A percentile compares a stretch with the other conserved stretches of the same genome.
These are phyloP conservation scores for Hydropsyche betteni DNA, from an alignment of 2,888 invertebrate genomes.

Conservation along the genomic window DNA sequence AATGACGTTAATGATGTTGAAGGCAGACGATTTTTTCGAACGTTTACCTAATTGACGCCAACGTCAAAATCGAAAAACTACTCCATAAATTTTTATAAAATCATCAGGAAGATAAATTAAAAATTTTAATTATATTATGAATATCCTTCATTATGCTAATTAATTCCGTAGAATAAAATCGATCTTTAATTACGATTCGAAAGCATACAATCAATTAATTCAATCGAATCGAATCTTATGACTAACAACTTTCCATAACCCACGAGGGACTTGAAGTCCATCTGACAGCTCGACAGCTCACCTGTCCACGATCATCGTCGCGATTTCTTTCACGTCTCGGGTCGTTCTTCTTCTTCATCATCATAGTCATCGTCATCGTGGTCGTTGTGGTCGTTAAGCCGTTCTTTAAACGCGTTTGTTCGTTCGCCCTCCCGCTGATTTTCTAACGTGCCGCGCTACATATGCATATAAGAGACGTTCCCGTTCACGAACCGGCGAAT, in stretches of 20 bases:
- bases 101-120: no score
- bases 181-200: no score
- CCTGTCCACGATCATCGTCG: constrained; percentile 28
- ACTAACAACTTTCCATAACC: neutral
- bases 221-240: no score
- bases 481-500: constrained; percentile 22
- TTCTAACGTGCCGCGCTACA: constrained; percentile 6
- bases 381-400: neutral
- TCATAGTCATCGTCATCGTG: neutral
- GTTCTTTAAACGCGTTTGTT: constrained; percentile 8
- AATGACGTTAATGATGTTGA: no score
- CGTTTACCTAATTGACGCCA: no score
- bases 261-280: neutral
- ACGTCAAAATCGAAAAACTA: no score
- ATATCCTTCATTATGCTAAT: no score
- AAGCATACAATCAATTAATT: no score
- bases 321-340: constrained; percentile 11
- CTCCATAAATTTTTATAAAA: no score
- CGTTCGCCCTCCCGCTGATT: constrained; percentile 1
- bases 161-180: no score
- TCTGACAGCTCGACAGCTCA: constrained; percentile 17
- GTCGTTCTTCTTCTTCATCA: constrained; percentile 9
- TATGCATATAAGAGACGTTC: constrained; percentile 8
- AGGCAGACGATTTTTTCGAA: no score
- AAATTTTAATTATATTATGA: no score